These are phyloP conservation scores for Bombus pyrosoma DNA, from an alignment of 1,140 invertebrate species.

Conservation along the genomic window DNA sequence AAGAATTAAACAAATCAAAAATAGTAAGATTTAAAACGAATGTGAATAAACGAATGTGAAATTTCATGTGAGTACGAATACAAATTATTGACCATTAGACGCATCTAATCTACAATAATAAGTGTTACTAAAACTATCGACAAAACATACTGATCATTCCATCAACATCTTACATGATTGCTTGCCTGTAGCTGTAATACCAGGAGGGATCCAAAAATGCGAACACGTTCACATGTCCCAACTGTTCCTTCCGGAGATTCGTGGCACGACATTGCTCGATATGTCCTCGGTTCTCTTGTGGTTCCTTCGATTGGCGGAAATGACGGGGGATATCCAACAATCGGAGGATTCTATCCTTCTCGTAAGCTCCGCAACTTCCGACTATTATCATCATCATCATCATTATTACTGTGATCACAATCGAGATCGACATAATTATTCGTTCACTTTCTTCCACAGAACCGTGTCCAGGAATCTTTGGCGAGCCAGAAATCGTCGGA, in stretches of 20 bases:
- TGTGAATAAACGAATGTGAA: not conserved
- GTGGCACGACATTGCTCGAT: conserved; percentile 68
- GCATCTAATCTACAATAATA: not conserved
- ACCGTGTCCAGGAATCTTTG: not conserved
- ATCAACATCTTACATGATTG: conserved; percentile 69
- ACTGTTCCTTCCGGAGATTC: conserved; percentile 58
- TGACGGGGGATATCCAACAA: not conserved
- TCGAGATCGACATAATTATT: conserved; percentile 39
- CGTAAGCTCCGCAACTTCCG: not conserved
- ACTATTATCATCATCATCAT: not conserved
- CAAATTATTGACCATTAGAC: not conserved
- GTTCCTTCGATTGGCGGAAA: conserved; percentile 38
- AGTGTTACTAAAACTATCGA: not conserved
- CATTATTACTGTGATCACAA: not conserved
- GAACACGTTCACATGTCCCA: conserved; percentile 72
- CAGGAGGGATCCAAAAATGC: conserved; percentile 74
- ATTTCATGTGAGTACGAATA: not conserved
- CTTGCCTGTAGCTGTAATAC: conserved; percentile 72
- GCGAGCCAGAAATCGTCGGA: not conserved
- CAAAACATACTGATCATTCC: not conserved
- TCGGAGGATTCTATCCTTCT: not conserved
- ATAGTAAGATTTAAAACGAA: too few species aligned
- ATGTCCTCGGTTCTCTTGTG: conserved; percentile 36
- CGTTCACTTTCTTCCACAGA: not conserved
- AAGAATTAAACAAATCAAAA: too few species aligned